Evolutionary conservation across 2,113 vertebrate genomes (phyloP).

Genomic region (Otolemur garnettii): DNA sequence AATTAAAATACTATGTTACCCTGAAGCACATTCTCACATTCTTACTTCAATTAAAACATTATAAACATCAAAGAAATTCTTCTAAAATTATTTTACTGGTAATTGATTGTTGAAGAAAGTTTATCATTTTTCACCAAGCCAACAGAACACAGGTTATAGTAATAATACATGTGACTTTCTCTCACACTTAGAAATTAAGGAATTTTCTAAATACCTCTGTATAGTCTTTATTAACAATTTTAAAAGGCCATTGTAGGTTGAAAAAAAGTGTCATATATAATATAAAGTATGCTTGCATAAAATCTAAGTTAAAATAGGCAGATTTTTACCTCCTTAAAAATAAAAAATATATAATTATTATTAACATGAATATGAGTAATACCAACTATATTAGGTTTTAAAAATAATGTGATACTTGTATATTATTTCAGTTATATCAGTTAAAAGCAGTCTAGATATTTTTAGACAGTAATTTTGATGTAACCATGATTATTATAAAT

Average conservation of each 20-base stretch:
- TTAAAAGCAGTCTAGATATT: not conserved
- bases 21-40: not conserved
- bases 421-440: not conserved
- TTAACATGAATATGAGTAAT: not conserved
- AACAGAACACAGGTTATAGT: not conserved
- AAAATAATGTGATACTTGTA: not conserved
- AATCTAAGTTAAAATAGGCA: constrained; percentile 13
- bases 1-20: constrained; percentile 13
- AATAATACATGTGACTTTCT: not conserved
- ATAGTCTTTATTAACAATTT: not conserved
- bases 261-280: not conserved
- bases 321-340: not conserved
- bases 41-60: constrained; percentile 27
- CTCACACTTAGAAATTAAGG: not conserved
- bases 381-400: not conserved
- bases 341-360: not conserved
- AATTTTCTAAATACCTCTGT: not conserved
- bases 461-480: not conserved
- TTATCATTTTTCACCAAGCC: not conserved
- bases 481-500: not conserved
- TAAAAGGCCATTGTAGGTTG: not conserved
- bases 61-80: constrained; percentile 40
- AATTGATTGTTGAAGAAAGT: not conserved
- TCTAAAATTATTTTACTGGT: constrained; percentile 27
- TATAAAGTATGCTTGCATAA: not conserved